Base-by-base conservation (phyloP, 2,797 vertebrate species). In the Philypnodon macrostomus region DNA sequence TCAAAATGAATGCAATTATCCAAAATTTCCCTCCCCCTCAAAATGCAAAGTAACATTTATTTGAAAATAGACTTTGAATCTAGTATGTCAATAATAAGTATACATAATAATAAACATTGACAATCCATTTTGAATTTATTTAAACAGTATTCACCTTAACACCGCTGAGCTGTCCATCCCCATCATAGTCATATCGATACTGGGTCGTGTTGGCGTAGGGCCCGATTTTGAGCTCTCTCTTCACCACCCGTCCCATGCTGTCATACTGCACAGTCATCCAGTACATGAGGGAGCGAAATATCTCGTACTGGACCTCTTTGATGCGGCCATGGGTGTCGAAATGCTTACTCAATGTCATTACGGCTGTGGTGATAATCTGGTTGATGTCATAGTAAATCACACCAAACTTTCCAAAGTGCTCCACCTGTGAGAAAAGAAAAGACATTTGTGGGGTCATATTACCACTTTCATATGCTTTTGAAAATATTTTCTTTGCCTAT, bases 231-330 rank as follows among this genome's bases (percentile, higher is more conserved):
- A 99, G 89, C 80, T 99, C 97, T 45, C 96, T 89, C 65, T 98
- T 99, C 47, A 96, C 95, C 50, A 99, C 96, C 10, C 97, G 88
- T 2, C 96, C 97, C 95, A 98, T 98, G 83, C 94, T 98, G 87
- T 99, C 96, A 0, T 98, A 99, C 50, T 99, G 96, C 49, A 99
- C 95, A 0, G 96, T 98, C 97, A 99, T 99, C 97, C 97, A 99
- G 87, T 98, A 99, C 97, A 99, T 98, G 6, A 99, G 93, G 0
- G 96, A 98, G 7, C 97, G 88, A 83, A 98, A 99, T 85, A 99
- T 98, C 86, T 99, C 97, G 0, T 99, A 99, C 45, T 99, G 97
- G 37, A 99, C 96, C 70, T 99, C 97, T 79, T 98, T 99, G 87
- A 99, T 97, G 53, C 96, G 93, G 1, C 97, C 97, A 0, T 98